These are phyloP conservation scores for Brachionus calyciflorus DNA, from an alignment of 1,140 invertebrate genomes.

Conservation along the genomic window DNA sequence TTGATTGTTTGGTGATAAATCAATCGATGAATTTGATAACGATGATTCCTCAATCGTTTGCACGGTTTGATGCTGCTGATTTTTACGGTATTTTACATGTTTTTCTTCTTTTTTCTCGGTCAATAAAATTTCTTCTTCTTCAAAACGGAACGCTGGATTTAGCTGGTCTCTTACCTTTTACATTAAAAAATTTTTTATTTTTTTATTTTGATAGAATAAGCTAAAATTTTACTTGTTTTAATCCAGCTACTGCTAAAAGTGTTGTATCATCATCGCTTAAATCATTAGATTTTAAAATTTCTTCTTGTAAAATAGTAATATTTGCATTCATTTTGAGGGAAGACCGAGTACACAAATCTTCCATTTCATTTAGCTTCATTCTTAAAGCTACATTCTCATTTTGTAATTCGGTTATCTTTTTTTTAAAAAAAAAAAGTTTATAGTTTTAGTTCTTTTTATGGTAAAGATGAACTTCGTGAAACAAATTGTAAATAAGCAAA, in stretches of 20 bases:
- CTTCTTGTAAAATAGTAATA: slow-evolving; percentile 32
- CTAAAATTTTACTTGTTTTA: slow-evolving; percentile 15
- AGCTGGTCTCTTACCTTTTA: slow-evolving; percentile 15
- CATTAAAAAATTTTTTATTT: neutral
- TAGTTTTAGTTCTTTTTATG: neutral
- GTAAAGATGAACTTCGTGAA: too few species aligned
- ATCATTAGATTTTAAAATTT: slow-evolving; percentile 14
- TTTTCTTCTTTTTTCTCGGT: neutral
- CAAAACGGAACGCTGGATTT: slow-evolving; percentile 24
- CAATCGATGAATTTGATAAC: neutral
- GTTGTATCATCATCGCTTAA: slow-evolving; percentile 9
- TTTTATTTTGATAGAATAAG: neutral
- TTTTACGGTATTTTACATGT: slow-evolving; percentile 23
- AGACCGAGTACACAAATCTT: slow-evolving; percentile 19
- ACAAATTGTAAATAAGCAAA: too few species aligned
- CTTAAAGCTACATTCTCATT: neutral
- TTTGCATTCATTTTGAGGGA: slow-evolving; percentile 28
- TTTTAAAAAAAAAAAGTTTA: neutral
- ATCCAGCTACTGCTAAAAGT: slow-evolving; percentile 1
- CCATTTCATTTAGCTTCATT: slow-evolving; percentile 18
- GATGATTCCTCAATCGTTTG: neutral
- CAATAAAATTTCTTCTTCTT: neutral
- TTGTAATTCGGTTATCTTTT: slow-evolving; percentile 26
- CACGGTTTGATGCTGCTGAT: slow-evolving; percentile 27
- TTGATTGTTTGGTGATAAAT: neutral